These are phyloP conservation scores for Mnemiopsis leidyi DNA, from an alignment of 37 sponge, comb jelly and placozoan genomes.

Conservation along the genomic window DNA sequence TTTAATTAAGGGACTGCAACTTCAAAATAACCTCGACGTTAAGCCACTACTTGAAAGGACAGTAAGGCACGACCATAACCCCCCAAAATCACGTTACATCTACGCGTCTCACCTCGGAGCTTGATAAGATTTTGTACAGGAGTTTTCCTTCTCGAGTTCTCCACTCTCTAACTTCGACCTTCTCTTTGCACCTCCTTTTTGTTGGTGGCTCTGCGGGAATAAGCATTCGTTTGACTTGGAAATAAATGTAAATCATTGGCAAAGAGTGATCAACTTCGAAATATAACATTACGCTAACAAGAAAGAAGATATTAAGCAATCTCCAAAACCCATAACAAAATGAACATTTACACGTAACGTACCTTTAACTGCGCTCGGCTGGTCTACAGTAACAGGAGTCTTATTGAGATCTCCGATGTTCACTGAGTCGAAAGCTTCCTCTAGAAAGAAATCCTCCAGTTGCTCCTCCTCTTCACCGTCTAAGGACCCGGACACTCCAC, in stretches of 20 bases:
- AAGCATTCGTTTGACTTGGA: not conserved
- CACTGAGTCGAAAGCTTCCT: not conserved
- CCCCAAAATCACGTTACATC: too few species aligned
- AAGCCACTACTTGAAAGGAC: too few species aligned
- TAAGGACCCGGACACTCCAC: not conserved
- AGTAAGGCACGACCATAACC: too few species aligned
- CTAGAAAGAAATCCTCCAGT: conserved; percentile 32
- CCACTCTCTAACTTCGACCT: conserved; percentile 5
- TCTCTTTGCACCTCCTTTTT: not conserved
- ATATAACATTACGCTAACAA: too few species aligned
- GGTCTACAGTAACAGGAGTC: not conserved
- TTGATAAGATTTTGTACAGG: conserved; percentile 19
- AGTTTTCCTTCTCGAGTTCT: conserved; percentile 56
- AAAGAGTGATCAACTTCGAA: too few species aligned
- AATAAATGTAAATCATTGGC: too few species aligned
- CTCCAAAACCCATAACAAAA: not conserved
- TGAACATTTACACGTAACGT: too few species aligned
- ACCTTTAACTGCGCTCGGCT: not conserved
- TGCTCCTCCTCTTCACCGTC: not conserved
- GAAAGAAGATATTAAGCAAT: too few species aligned
- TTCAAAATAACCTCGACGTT: too few species aligned
- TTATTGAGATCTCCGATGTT: not conserved
- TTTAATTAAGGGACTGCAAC: too few species aligned
- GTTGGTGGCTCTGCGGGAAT: not conserved
- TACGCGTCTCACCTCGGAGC: not conserved